phyloP scores from a whole-genome alignment of 2,113 vertebrate genomes.

The Nibea albiflora region DNA sequence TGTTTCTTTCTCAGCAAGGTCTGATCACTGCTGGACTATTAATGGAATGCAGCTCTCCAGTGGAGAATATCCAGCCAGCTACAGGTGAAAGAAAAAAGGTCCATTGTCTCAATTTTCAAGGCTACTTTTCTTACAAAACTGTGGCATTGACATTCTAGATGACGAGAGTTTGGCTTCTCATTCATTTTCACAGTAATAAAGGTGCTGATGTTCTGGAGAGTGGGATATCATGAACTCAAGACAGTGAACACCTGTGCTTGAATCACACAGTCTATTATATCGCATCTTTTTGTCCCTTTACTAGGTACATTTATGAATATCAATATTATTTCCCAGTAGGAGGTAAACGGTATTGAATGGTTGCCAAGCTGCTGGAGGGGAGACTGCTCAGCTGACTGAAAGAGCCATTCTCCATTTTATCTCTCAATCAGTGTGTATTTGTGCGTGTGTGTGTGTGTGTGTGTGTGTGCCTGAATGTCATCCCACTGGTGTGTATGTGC shows the following conservation, averaged over 20 bases:
- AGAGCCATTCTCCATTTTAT: constrained; percentile 78
- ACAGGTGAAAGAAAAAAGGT: constrained; percentile 40
- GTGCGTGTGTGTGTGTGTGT: constrained; percentile 9
- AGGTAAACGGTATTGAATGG: constrained; percentile 75
- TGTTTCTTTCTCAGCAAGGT: constrained; percentile 60
- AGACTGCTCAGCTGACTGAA: constrained; percentile 65
- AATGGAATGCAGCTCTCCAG: constrained; percentile 57
- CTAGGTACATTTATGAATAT: constrained; percentile 68
- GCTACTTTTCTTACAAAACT: constrained; percentile 45
- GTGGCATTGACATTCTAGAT: constrained; percentile 46
- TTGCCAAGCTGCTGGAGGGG: constrained; percentile 68
- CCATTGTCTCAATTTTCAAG: constrained; percentile 55
- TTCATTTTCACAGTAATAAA: constrained; percentile 51
- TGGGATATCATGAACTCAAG: constrained; percentile 53
- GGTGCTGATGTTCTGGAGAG: constrained; percentile 39
- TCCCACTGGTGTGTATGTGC: constrained; percentile 21
- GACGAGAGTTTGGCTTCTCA: constrained; percentile 36
- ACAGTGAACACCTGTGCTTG: constrained; percentile 59
- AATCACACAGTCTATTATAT: constrained; percentile 43
- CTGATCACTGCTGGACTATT: constrained; percentile 59
- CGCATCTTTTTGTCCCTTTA: constrained; percentile 38
- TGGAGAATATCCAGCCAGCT: constrained; percentile 43
- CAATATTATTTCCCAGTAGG: constrained; percentile 74
- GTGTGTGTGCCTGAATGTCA: constrained; percentile 7
- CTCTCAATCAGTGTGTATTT: constrained; percentile 69